Evolutionary conservation across 2,113 vertebrate genomes (phyloP).

Genomic region (Osmerus eperlanus): DNA sequence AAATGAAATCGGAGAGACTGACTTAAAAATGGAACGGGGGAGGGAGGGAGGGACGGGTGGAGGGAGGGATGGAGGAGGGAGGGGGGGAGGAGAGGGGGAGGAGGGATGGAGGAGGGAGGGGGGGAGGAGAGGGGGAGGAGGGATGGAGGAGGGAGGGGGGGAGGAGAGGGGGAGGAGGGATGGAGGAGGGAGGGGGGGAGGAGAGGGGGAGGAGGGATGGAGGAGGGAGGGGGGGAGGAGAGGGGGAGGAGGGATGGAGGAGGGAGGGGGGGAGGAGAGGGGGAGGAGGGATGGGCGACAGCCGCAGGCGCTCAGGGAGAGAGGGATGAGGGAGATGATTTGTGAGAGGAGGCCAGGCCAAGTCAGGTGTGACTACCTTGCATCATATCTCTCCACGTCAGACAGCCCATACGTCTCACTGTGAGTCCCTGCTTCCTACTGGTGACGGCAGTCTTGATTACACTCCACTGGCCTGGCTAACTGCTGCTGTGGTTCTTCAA

Average conservation of each 20-base stretch:
- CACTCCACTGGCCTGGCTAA: slow-evolving; percentile 26
- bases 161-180: slow-evolving; percentile 3
- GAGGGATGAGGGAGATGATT: slow-evolving; percentile 30
- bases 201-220: too few species aligned
- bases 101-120: too few species aligned
- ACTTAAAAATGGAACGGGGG: slow-evolving; percentile 13
- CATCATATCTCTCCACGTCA: slow-evolving; percentile 43
- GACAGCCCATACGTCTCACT: slow-evolving; percentile 51
- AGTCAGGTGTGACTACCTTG: slow-evolving; percentile 50
- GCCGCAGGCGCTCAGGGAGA: slow-evolving; percentile 22
- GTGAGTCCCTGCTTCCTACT: slow-evolving; percentile 34
- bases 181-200: slow-evolving; percentile 7
- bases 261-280: background rate
- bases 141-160: background rate
- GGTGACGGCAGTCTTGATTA: slow-evolving; percentile 16
- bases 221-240: slow-evolving; percentile 4
- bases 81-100: slow-evolving; percentile 7
- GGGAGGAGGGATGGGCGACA: background rate
- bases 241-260: slow-evolving; percentile 13
- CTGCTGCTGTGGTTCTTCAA: background rate
- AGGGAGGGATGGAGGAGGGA: slow-evolving; percentile 6
- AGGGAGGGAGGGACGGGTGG: slow-evolving; percentile 2
- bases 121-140: background rate
- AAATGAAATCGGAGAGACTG: slow-evolving; percentile 40
- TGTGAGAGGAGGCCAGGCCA: slow-evolving; percentile 42